Evolutionary conservation across 2,888 invertebrate genomes (phyloP).

Genomic region (Ethmia dodecea): DNA sequence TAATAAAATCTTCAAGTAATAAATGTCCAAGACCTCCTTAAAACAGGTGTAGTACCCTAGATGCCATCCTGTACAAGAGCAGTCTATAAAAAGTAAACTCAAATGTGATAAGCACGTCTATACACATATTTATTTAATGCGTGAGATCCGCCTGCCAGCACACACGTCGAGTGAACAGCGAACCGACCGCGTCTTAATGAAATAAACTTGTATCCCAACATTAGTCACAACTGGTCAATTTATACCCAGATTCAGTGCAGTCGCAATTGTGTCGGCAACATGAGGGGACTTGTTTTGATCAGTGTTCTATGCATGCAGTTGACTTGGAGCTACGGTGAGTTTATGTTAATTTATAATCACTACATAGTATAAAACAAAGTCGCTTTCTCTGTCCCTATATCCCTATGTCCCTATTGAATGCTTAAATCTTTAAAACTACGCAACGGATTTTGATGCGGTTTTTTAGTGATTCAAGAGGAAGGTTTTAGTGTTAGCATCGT

Average conservation of each 20-base stretch:
- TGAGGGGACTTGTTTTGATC: constrained; percentile 38
- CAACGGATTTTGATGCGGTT: too few relatives aligned
- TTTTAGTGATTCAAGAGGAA: too few relatives aligned
- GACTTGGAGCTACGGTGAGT: constrained; percentile 38
- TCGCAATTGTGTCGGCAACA: constrained; percentile 28
- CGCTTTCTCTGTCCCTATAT: too few relatives aligned
- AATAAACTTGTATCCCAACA: neutral
- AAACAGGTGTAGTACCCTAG: too few relatives aligned
- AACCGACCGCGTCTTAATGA: neutral
- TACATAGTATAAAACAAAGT: too few relatives aligned
- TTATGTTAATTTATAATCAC: neutral
- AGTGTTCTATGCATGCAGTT: constrained; percentile 38
- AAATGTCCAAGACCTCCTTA: too few relatives aligned
- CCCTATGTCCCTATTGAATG: too few relatives aligned
- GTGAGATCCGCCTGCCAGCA: constrained; percentile 1
- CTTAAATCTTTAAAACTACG: too few relatives aligned
- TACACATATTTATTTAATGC: constrained; percentile 2
- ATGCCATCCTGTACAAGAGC: too few relatives aligned
- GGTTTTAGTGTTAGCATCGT: too few relatives aligned
- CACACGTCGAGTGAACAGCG: neutral
- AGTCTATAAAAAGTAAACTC: neutral
- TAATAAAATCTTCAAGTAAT: too few relatives aligned
- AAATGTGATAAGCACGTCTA: constrained; percentile 1
- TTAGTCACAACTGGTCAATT: too few relatives aligned
- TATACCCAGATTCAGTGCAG: constrained; percentile 15